Percentiles rank a stretch among this genome's conserved stretches.
Conservation (phyloP, 53 echinoderm and acorn worm genomes). For the Astropecten irregularis region DNA sequence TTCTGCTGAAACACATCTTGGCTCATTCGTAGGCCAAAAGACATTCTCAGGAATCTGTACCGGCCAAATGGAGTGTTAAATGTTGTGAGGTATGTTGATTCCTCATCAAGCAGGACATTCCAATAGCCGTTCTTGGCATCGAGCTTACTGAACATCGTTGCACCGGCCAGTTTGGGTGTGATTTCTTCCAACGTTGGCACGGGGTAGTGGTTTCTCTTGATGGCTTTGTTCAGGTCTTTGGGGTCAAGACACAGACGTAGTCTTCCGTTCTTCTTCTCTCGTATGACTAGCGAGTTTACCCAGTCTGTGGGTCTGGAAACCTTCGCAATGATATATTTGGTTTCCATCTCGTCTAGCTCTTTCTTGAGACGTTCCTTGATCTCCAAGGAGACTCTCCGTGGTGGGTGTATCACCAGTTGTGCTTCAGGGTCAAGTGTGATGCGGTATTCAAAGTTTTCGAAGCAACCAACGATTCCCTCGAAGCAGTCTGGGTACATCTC, state of each 20-base stretch:
- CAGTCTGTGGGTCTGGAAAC: conserved; percentile 56
- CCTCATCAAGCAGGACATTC: no score
- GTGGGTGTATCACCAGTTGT: conserved; percentile 53
- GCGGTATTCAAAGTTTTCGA: conserved; percentile 36
- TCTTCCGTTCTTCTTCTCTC: conserved; percentile 34
- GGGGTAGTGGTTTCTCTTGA: conserved; percentile 60
- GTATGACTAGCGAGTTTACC: conserved; percentile 34
- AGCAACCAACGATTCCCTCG: conserved; percentile 29
- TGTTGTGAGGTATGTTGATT: background rate
- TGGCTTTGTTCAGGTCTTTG: conserved; percentile 48
- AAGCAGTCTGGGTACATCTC: conserved; percentile 50
- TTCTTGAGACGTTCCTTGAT: no score
- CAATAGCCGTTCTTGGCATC: no score
- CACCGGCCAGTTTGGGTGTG: conserved; percentile 3
- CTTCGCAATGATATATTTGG: conserved; percentile 15
- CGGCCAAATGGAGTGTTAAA: background rate
- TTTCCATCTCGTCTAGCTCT: conserved; percentile 40
- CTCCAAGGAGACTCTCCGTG: conserved; percentile 40
- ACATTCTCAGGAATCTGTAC: no score
- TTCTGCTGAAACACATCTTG: no score
- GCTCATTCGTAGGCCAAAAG: no score
- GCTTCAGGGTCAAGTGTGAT: conserved; percentile 53
- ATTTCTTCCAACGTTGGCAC: conserved; percentile 56
- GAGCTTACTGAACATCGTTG: conserved; percentile 21
- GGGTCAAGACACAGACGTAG: conserved; percentile 39